Evolutionary conservation across 1,140 invertebrate species (phyloP).

Genomic region (Geopemphigus sp.): DNA sequence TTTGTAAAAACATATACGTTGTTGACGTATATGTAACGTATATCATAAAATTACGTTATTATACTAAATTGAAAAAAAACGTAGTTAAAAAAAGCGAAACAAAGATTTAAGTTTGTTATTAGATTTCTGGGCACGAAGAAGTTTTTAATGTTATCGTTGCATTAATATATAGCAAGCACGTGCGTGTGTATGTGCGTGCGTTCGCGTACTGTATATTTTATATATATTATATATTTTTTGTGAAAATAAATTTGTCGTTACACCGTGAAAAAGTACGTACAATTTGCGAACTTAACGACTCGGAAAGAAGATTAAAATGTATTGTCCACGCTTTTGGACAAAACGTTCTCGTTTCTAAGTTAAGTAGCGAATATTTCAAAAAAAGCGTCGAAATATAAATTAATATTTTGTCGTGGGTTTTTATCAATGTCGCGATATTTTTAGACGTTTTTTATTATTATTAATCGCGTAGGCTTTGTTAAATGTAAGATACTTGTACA

Average conservation of each 20-base stretch:
- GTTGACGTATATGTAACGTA: neutral
- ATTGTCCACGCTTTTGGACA: neutral
- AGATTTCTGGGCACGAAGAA: neutral
- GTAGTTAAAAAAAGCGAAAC: neutral
- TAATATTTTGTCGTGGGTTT: neutral
- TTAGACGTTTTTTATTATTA: neutral
- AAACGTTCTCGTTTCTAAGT: neutral
- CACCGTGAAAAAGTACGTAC: neutral
- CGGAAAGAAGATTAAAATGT: neutral
- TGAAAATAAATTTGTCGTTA: neutral
- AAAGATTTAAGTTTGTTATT: slow-evolving; percentile 10
- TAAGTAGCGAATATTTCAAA: neutral
- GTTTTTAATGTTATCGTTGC: slow-evolving; percentile 2
- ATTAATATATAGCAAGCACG: neutral
- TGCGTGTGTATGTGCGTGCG: no score
- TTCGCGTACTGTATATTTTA: no score
- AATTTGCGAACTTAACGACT: slow-evolving; percentile 12
- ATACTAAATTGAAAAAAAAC: neutral
- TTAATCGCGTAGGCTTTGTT: neutral
- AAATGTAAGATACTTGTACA: neutral
- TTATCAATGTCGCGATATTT: neutral
- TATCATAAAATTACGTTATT: neutral
- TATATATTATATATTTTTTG: neutral
- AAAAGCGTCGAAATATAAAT: neutral
- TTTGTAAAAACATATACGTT: neutral